These are phyloP conservation scores for Tenrec ecaudatus DNA, from an alignment of 2,113 vertebrate species.

Conservation along the genomic window DNA sequence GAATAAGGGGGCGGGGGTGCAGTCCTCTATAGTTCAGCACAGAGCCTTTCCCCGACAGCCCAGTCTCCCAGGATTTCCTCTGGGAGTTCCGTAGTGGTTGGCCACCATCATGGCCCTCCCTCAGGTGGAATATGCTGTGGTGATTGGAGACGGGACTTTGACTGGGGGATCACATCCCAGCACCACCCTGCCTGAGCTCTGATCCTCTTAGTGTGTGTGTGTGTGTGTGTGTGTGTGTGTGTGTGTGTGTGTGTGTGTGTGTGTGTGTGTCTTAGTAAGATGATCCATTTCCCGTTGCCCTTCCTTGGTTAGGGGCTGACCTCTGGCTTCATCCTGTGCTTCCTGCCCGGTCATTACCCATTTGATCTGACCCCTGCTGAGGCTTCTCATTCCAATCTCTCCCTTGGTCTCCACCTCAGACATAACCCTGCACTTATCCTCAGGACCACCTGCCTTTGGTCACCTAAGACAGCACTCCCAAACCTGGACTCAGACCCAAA, in stretches of 20 bases:
- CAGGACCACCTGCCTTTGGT: neutral
- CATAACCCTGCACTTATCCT: fast-evolving
- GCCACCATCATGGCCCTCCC: neutral
- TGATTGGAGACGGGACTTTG: neutral
- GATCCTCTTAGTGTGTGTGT: too few relatives aligned
- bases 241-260: too few relatives aligned
- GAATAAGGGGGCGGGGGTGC: neutral
- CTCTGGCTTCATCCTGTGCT: neutral
- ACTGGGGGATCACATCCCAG: neutral
- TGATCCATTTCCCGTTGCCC: fast-evolving
- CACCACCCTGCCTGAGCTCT: neutral
- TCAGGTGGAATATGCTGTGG: neutral
- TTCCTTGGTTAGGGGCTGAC: fast-evolving
- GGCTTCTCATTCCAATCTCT: too few relatives aligned
- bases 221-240: too few relatives aligned
- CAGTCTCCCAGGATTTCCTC: neutral
- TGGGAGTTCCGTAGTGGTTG: too few relatives aligned
- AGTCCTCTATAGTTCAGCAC: neutral
- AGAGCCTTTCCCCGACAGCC: neutral
- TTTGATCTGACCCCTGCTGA: neutral
- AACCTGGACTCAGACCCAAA: neutral
- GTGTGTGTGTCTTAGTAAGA: fast-evolving
- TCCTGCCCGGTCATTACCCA: neutral
- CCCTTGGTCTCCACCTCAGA: neutral
- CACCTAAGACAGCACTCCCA: too few relatives aligned